Percentiles rank a stretch among this genome's conserved stretches.
Conservation (phyloP, 2,888 invertebrate species). For the Cephus pygmeus region DNA sequence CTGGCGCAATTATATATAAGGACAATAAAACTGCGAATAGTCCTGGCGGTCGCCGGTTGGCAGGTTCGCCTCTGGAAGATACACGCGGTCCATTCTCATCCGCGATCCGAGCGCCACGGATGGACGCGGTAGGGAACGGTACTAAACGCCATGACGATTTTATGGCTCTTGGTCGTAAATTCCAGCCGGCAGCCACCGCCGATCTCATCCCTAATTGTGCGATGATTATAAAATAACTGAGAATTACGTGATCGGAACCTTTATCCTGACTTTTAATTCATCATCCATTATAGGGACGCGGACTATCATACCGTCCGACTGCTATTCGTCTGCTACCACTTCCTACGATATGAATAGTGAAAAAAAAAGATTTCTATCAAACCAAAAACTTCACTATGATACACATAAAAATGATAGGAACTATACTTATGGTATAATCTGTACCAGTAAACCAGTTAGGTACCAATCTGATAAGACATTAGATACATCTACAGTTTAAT, state of each 20-base stretch:
- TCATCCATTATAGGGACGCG: too few species aligned
- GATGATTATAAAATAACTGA: constrained; percentile 56
- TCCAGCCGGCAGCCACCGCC: constrained; percentile 49
- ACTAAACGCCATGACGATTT: constrained; percentile 50
- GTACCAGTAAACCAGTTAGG: too few species aligned
- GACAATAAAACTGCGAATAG: constrained; percentile 49
- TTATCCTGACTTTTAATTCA: constrained; percentile 6
- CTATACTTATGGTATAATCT: too few species aligned
- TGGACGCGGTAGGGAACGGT: constrained; percentile 18
- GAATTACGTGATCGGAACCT: constrained; percentile 35
- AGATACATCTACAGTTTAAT: too few species aligned
- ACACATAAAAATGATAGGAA: too few species aligned
- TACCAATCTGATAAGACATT: too few species aligned
- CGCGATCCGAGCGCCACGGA: constrained; percentile 14
- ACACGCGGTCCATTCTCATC: constrained; percentile 15
- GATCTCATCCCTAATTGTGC: constrained; percentile 47
- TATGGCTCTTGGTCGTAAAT: constrained; percentile 62
- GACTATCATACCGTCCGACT: too few species aligned
- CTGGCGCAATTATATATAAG: constrained; percentile 61
- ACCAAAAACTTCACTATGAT: too few species aligned
- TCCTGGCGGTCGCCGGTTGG: constrained; percentile 28
- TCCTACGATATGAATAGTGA: too few species aligned
- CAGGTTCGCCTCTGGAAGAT: constrained; percentile 5
- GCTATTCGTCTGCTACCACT: too few species aligned
- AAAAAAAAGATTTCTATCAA: too few species aligned